phyloP scores from a whole-genome alignment of 2,888 invertebrate species.

The Achlya flavicornis region DNA sequence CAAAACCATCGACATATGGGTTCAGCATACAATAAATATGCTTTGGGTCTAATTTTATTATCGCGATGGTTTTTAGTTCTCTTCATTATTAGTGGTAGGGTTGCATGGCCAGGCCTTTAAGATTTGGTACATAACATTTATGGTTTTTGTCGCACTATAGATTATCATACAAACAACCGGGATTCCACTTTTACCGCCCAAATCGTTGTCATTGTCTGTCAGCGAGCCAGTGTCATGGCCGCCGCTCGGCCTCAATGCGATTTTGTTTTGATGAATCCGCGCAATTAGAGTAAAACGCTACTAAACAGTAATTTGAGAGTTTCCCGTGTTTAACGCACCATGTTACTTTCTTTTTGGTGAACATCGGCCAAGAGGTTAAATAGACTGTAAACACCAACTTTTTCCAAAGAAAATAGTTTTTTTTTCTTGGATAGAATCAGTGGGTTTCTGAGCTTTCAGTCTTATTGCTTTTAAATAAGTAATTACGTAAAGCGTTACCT shows the following conservation, averaged over 20 bases:
- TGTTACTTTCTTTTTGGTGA: slow-evolving; percentile 75
- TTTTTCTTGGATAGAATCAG: slow-evolving; percentile 15
- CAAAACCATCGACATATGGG: too few species aligned
- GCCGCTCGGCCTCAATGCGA: slow-evolving; percentile 56
- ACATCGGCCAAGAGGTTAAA: slow-evolving; percentile 65
- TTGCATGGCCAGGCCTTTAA: too few species aligned
- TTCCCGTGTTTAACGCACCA: slow-evolving; percentile 74
- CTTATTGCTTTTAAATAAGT: background rate
- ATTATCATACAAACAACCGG: slow-evolving; percentile 24
- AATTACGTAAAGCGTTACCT: background rate
- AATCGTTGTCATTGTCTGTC: slow-evolving; percentile 71
- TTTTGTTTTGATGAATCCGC: slow-evolving; percentile 61
- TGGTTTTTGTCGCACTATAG: slow-evolving; percentile 20
- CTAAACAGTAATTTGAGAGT: slow-evolving; percentile 76
- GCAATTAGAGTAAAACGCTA: slow-evolving; percentile 78
- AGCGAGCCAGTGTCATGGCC: slow-evolving; percentile 56
- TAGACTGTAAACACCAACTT: slow-evolving; percentile 68
- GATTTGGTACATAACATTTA: too few species aligned
- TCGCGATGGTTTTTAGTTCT: too few species aligned
- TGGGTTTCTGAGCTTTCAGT: background rate
- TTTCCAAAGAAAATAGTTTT: slow-evolving; percentile 31
- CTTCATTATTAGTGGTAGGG: too few species aligned
- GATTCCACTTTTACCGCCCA: slow-evolving; percentile 59
- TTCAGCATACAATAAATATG: too few species aligned
- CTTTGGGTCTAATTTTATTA: too few species aligned